phyloP scores from a whole-genome alignment of 2,113 vertebrate species.

The Salvelinus fontinalis region DNA sequence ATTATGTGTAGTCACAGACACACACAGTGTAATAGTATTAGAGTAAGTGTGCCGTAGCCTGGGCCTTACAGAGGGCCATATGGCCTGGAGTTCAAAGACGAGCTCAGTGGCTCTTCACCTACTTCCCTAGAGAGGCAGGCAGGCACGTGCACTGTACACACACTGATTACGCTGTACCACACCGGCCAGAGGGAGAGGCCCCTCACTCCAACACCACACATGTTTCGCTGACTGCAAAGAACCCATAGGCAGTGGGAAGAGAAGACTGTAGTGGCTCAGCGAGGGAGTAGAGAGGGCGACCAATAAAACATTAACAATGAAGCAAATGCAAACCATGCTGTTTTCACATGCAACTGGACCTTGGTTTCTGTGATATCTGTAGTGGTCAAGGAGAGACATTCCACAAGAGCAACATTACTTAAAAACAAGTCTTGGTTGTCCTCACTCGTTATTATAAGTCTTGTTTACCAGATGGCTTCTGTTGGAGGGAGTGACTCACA shows the following conservation, averaged over 20 bases:
- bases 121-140: constrained; percentile 60
- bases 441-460: neutral
- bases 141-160: constrained; percentile 47
- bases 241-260: constrained; percentile 36
- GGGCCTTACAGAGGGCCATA: constrained; percentile 56
- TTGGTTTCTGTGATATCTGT: too few species aligned
- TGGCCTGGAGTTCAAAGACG: constrained; percentile 65
- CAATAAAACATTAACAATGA: too few species aligned
- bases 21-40: constrained; percentile 37
- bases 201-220: constrained; percentile 55
- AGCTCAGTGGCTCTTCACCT: constrained; percentile 70
- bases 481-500: constrained; percentile 1
- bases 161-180: constrained; percentile 72
- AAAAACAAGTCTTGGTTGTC: neutral
- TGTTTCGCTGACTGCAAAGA: constrained; percentile 55
- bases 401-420: too few species aligned
- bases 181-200: constrained; percentile 50
- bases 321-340: too few species aligned
- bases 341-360: too few species aligned
- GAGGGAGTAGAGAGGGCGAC: too few species aligned
- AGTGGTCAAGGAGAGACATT: too few species aligned
- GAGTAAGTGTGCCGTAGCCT: constrained; percentile 5
- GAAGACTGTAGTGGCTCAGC: constrained; percentile 27
- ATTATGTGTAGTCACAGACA: constrained; percentile 1
- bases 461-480: neutral